Percentiles rank a stretch among this genome's conserved stretches.
Evolutionary conservation across 53 echinoderm and acorn worm species (phyloP).

Genomic region (Holothuria scabra): DNA sequence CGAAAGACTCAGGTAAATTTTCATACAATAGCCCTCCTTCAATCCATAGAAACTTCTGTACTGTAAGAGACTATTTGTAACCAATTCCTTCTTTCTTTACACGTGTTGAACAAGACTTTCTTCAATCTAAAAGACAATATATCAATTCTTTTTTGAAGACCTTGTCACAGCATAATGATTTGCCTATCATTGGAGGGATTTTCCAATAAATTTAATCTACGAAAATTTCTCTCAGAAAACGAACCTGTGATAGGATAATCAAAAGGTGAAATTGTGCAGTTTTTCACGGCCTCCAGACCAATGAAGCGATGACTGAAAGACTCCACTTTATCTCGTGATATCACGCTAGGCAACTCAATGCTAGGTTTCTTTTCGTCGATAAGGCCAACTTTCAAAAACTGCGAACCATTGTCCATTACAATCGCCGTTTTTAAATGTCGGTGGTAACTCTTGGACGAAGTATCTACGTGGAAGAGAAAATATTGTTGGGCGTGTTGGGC

Average conservation of each 20-base stretch:
- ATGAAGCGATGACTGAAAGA: slow-evolving; percentile 38
- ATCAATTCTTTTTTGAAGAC: too few species aligned
- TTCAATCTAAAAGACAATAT: too few species aligned
- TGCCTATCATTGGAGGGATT: too few species aligned
- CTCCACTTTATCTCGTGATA: slow-evolving; percentile 31
- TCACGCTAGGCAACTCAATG: slow-evolving; percentile 67
- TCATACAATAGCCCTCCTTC: too few species aligned
- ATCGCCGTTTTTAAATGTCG: slow-evolving; percentile 70
- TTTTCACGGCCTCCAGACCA: slow-evolving; percentile 44
- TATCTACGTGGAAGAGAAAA: background rate
- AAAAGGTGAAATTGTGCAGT: slow-evolving; percentile 25
- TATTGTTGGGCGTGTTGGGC: too few species aligned
- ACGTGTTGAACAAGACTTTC: too few species aligned
- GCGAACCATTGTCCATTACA: slow-evolving; percentile 89
- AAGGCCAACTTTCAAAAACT: slow-evolving; percentile 83
- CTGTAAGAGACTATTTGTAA: too few species aligned
- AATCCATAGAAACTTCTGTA: too few species aligned
- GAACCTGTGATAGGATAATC: slow-evolving; percentile 37
- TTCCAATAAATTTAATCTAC: too few species aligned
- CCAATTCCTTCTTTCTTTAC: too few species aligned
- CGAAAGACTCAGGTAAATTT: too few species aligned
- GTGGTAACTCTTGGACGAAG: slow-evolving; percentile 13
- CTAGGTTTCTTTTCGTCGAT: slow-evolving; percentile 71
- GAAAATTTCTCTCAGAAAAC: background rate
- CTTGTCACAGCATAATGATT: too few species aligned